Evolutionary conservation across 2,113 vertebrate genomes (phyloP), one percentile per base, ranked within the genome.

Genomic region (Daboia siamensis): DNA sequence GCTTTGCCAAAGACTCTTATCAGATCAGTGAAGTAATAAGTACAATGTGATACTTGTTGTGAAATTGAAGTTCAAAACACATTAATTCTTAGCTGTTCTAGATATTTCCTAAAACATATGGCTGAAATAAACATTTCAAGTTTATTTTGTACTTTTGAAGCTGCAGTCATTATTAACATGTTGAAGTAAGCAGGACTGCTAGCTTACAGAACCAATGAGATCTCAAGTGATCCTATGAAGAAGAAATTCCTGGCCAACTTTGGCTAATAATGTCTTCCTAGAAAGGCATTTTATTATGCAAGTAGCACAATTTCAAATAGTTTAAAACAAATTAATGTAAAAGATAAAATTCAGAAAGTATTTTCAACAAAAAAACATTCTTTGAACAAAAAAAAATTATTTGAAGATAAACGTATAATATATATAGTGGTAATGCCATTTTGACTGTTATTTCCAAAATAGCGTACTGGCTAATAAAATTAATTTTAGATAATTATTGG

Each of bases 61-160:
- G 84, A 86, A 91, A 59, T 21, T 59, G 56, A 21, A 29, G 57
- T 48, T 61, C 39, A 59, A 55, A 44, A 91, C 17, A 86, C 29
- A 86, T 91, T 91, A 86, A 86, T 87, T 91, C 74, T 86, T 87
- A 86, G 90, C 46, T 91, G 59, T 13, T 91, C 56, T 87, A 61
- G n/a, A 33, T 52, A 91, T 91, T 51, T 52, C 57, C 33, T 33
- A 52, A 61, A 85, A 91, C 57, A 26, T 44, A 64, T 52, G 85
- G 56, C 51, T 54, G 85, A 91, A 91, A 59, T 56, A 56, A 91
- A 39, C 56, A 87, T 61, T 87, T 56, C n/a, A 52, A 64, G 46
- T 12, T 33, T 48, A 64, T 20, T 6, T n/a, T 48, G 10, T 87
- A 61, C 12, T 87, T 91, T 33, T 51, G 29, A 91, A 51, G 80